phyloP scores from a whole-genome alignment of 2,888 invertebrate genomes.

The Isoperla grammatica region DNA sequence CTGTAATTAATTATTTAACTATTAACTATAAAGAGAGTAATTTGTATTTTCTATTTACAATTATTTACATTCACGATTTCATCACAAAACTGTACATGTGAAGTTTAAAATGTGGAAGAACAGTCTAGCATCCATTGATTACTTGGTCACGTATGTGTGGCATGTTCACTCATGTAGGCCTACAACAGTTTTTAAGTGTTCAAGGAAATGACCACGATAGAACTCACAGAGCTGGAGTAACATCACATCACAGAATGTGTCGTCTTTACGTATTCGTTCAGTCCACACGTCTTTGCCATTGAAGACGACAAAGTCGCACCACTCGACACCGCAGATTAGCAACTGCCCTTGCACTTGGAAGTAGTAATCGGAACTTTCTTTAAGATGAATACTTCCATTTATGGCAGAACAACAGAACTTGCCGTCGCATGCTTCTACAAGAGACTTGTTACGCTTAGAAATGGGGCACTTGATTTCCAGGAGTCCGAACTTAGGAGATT shows the following conservation, averaged over 20 bases:
- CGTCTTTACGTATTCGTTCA: not conserved
- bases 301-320: constrained; percentile 3
- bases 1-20: too few species aligned
- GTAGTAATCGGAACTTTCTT: not conserved
- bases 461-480: constrained; percentile 10
- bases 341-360: not conserved
- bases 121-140: too few species aligned
- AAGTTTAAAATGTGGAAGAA: too few species aligned
- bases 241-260: not conserved
- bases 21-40: too few species aligned
- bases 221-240: not conserved
- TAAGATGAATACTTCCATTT: not conserved
- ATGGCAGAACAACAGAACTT: not conserved
- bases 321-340: not conserved
- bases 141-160: too few species aligned
- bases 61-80: too few species aligned
- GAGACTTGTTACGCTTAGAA: not conserved
- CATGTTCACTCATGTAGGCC: too few species aligned
- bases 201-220: not conserved
- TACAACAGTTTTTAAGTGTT: not conserved
- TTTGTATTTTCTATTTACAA: too few species aligned
- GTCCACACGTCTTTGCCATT: constrained; percentile 4
- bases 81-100: too few species aligned
- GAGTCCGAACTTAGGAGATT: constrained; percentile 3
- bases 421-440: not conserved